Base-by-base conservation (phyloP, 2,888 invertebrate genomes). In the Drosophila paranaensis region DNA sequence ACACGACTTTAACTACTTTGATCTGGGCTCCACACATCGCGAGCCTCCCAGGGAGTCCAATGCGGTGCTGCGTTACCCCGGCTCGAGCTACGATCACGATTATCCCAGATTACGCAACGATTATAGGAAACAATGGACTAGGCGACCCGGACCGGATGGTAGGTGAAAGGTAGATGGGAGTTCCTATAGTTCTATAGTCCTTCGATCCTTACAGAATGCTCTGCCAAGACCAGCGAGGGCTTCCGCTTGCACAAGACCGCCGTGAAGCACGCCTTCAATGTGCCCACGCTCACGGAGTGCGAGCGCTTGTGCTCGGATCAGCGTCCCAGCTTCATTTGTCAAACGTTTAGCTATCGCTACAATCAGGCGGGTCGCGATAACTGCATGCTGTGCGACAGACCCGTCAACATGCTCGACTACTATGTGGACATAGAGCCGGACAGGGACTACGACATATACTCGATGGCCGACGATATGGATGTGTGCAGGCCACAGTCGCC, bases 361-460 rank as follows among this genome's bases (percentile, higher is more conserved):
- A 81, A 92, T 93, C 95, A 91, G 66, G 90, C 84, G 14, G 90
- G 91, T 4, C 89, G 91, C 4, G 96, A 97, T 84, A 97, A 97
- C 91, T 97, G 97, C 79, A 95, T 96, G 90, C 93, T 97, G 4
- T 96, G 96, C 79, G 95, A 96, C 85, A 93, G 95, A 10, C 94
- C 95, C 0, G 95, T 96, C 77, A 94, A 95, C 74, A 94, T 95
- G 25, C 91, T 97, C 39, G 95, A 96, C 77, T 94, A 96, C 85
- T 96, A 97, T 71, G 95, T 95, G 0, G 97, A 97, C 81, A 93
- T 96, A 43, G 94, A 95, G 78, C 95, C 95, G 0, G 95, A 96
- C 88, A 94, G 96, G 16, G 95, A 96, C 67, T 97, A 96, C 46
- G 97, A 97, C 82, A 95, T 96, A 27, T 97, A 97, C 88, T 95